These are phyloP conservation scores for Cranoglanis bouderius DNA, from an alignment of 2,113 vertebrate genomes.

Conservation along the genomic window DNA sequence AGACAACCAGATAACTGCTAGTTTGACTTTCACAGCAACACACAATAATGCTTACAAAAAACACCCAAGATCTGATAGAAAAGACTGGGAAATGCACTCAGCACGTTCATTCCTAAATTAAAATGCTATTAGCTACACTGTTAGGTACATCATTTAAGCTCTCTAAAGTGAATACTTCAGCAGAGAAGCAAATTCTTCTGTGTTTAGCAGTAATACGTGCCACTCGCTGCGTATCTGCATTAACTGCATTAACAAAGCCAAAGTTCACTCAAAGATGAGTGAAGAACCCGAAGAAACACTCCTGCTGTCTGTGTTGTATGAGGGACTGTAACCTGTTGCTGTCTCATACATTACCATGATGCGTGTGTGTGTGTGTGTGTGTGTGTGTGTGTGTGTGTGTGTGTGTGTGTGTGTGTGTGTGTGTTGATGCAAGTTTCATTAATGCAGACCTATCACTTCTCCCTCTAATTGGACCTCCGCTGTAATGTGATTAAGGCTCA, in stretches of 20 bases:
- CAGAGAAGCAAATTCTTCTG: constrained; percentile 10
- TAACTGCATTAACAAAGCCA: not conserved
- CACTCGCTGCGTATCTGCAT: not conserved
- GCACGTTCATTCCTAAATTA: not conserved
- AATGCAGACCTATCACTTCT: constrained; percentile 30
- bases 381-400: not conserved
- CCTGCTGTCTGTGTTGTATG: too few relatives aligned
- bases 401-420: constrained; percentile 3
- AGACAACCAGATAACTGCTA: not conserved
- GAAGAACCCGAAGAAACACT: not conserved
- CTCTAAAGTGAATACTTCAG: not conserved
- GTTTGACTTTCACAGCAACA: constrained; percentile 27
- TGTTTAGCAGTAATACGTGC: constrained; percentile 4
- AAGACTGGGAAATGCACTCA: not conserved
- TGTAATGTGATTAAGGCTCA: constrained; percentile 44
- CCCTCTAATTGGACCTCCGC: constrained; percentile 40
- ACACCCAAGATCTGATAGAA: not conserved
- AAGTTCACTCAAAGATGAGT: not conserved
- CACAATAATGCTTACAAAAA: not conserved
- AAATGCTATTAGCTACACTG: constrained; percentile 9
- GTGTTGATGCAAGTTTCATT: constrained; percentile 11
- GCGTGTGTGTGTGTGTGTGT: not conserved
- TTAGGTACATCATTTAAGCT: not conserved
- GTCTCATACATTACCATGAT: not conserved
- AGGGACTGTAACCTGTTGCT: not conserved